A percentile compares a stretch with the other conserved stretches of the same genome.
Conservation (phyloP, 2,888 invertebrate species). For the Mycalesis mineus region DNA sequence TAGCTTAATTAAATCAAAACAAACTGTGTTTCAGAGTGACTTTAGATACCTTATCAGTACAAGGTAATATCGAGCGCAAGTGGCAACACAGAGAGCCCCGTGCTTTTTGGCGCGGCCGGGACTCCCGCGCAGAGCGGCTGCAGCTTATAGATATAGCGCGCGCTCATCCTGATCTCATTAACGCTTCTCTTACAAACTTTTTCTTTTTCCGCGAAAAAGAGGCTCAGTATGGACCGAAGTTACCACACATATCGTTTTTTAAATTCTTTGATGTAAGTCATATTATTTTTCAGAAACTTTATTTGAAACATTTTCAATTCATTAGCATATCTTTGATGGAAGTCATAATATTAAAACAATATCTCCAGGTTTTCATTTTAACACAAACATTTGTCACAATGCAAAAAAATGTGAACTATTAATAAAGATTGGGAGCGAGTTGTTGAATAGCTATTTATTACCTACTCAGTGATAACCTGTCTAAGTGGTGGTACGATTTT, state of each 20-base stretch:
- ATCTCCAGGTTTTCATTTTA: too few species aligned
- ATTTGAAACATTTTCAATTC: too few species aligned
- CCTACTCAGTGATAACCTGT: too few species aligned
- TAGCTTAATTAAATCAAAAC: neutral
- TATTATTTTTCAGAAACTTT: too few species aligned
- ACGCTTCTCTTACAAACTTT: conserved; percentile 95
- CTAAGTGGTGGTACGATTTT: too few species aligned
- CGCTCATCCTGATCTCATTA: conserved; percentile 84
- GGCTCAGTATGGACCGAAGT: conserved; percentile 90
- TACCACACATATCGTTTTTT: conserved; percentile 91
- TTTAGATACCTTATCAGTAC: conserved; percentile 93
- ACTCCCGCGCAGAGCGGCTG: conserved; percentile 90
- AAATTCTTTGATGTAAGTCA: conserved; percentile 94
- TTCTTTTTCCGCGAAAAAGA: conserved; percentile 95
- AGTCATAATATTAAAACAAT: too few species aligned
- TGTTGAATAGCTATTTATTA: too few species aligned
- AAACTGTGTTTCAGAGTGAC: conserved; percentile 81
- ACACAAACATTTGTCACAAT: too few species aligned
- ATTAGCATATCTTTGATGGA: too few species aligned
- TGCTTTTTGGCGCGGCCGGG: conserved; percentile 95
- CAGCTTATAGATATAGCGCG: conserved; percentile 88
- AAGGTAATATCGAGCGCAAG: conserved; percentile 82
- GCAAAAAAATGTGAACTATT: too few species aligned
- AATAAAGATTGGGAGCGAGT: too few species aligned
- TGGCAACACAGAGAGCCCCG: conserved; percentile 87